Evolutionary conservation across 2,888 invertebrate species (phyloP), one percentile per base, ranked within the genome.

Genomic region (Pandemis heparana): DNA sequence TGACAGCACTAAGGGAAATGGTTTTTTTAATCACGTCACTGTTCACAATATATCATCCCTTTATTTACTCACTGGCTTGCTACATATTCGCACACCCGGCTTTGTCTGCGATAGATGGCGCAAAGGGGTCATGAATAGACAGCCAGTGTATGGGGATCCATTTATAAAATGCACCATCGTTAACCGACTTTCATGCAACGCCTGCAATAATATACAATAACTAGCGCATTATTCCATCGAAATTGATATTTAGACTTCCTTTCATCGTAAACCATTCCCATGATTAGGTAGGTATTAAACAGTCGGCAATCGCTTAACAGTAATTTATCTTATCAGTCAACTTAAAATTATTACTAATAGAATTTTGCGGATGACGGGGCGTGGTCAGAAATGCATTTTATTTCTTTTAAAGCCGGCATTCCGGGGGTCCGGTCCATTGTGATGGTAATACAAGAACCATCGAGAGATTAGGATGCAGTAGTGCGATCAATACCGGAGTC

Each of bases 31-130:
- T 91, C 91, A 91, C 91, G 87, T 90, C 90, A 86, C 82, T 83
- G 87, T 89, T 89, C 85, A 92, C 92, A 91, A 93, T 93, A 91
- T 89, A 92, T 92, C 93, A 92, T 94, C 92, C 93, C 91, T 92
- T 92, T 92, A 93, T 94, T 92, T 90, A 92, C 85, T 88, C 83
- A 80, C 82, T 83, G 86, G 85, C 77, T 80, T 82, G 88, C 83
- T 91, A 92, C 92, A 92, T 91, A 93, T 93, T 92, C 91, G 92
- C 93, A 88, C 88, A 89, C 83, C 83, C 80, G 83, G 88, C 89
- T 88, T 91, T 90, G 88, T 91, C 87, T 77, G 68, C 80, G 79
- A 85, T 85, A 83, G 80, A 83, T 79, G 79, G 81, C 63, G 82
- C 83, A 84, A 86, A 85, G 84, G 85, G 86, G 86, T 87, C 82